Conservation (phyloP, 2,797 vertebrate genomes). For the Peromyscus melanophrys region DNA sequence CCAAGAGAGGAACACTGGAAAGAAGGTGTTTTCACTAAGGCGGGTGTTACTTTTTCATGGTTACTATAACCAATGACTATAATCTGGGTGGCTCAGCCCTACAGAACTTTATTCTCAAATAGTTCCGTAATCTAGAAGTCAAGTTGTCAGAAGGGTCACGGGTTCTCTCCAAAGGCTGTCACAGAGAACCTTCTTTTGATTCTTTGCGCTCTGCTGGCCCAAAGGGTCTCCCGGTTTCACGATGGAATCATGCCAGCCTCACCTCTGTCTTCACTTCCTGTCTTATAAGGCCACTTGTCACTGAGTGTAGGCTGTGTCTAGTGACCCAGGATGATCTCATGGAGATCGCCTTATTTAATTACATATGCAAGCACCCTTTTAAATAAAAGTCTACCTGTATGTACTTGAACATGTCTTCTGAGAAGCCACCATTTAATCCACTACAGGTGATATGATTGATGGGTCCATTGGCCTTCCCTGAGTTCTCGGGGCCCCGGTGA, state of each 20-base stretch:
- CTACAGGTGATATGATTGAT: neutral
- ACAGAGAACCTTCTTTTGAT: neutral
- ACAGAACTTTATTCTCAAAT: neutral
- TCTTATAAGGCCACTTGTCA: neutral
- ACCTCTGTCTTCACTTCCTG: neutral
- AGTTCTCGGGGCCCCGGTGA: neutral
- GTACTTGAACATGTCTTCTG: neutral
- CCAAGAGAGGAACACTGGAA: conserved; percentile 19
- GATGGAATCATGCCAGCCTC: neutral
- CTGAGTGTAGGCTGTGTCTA: neutral
- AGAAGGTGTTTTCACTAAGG: conserved; percentile 21
- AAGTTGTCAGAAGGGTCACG: neutral
- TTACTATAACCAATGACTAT: neutral
- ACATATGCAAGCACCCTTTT: neutral
- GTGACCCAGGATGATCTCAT: neutral
- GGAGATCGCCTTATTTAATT: neutral
- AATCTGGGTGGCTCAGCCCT: neutral
- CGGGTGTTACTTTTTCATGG: neutral
- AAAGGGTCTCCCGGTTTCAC: neutral
- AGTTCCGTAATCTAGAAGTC: neutral
- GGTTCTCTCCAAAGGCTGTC: neutral
- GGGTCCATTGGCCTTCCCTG: neutral
- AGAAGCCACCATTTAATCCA: neutral
- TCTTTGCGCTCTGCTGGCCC: neutral
- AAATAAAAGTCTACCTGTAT: neutral